These are phyloP conservation scores for Akabosia matsudoensis DNA, from an alignment of 1,140 invertebrate species.

Conservation along the genomic window DNA sequence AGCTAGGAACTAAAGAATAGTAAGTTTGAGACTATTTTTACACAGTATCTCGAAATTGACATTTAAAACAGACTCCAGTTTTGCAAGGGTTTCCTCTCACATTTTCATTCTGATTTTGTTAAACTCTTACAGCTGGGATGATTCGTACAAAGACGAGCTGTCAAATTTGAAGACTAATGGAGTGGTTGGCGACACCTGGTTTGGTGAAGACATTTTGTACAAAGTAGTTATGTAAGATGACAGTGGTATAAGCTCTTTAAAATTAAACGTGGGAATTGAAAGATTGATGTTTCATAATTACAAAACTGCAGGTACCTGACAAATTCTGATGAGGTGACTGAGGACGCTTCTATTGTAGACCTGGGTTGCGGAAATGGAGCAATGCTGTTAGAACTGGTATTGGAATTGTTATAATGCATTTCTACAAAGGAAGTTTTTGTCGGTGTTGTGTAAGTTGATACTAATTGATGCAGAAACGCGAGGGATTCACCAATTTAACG, in stretches of 20 bases:
- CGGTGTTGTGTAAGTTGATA: too few species aligned
- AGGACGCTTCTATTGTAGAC: constrained; percentile 54
- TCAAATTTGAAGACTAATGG: constrained; percentile 76
- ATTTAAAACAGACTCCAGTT: too few species aligned
- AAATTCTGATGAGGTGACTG: constrained; percentile 36
- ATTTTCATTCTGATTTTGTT: not conserved
- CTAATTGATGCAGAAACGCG: too few species aligned
- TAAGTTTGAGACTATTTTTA: constrained; percentile 50
- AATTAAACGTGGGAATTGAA: too few species aligned
- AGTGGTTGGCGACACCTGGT: constrained; percentile 90
- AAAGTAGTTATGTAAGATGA: constrained; percentile 64
- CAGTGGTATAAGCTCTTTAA: constrained; percentile 37
- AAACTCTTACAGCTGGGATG: constrained; percentile 70
- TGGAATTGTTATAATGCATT: not conserved
- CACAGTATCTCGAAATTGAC: too few species aligned
- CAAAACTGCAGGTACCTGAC: constrained; percentile 44
- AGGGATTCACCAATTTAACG: constrained; percentile 68
- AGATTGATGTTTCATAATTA: too few species aligned
- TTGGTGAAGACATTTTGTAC: constrained; percentile 74
- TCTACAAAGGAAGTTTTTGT: not conserved
- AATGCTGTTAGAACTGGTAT: constrained; percentile 70
- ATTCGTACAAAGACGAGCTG: constrained; percentile 74
- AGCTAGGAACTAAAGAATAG: constrained; percentile 75
- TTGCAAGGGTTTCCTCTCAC: too few species aligned
- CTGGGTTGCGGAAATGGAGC: constrained; percentile 89